Evolutionary conservation across 1,140 invertebrate species (phyloP), one percentile per base, ranked within the genome.

Genomic region (Pseudomyrmex concolor): DNA sequence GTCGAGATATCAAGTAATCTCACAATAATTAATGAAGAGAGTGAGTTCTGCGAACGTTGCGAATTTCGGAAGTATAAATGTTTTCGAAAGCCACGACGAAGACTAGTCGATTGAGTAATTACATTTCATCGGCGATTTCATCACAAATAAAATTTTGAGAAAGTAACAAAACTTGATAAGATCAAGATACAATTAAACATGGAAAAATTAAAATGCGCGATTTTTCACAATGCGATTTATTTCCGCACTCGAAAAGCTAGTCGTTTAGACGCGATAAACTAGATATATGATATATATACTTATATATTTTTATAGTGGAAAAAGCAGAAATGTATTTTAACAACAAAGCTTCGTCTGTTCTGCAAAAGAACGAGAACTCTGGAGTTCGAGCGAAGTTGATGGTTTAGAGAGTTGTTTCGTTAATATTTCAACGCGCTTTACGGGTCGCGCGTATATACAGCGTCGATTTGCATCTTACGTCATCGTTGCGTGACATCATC

Each of bases 401-500:
- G 66, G 15, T 84, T 54, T 34, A 34, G 34, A 34, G 34, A 10
- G 22, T 57, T 45, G 67, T 15, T 54, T 13, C 74, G 50, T 64
- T 70, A 71, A 84, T 72, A 84, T 64, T 81, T 81, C 19, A 63
- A 10, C 19, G 51, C 7, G 34, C 17, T 12, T 22, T 60, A 51
- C 10, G 72, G 72, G 34, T 62, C 45, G 54, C 57, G 57, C 17
- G 17, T 59, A 10, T 66, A 54, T 54, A 34, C 19, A 51, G 60
- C 25, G 50, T 57, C 57, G 19, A 34, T 83, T 76, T 63, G 76
- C 17, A n/a, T n/a, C 74, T 84, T 84, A 34, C 83, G 74, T 84
- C 76, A 84, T 34, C 73, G 15, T n/a, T 2, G 54, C 48, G 34
- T 84, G 76, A 84, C 59, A 84, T 84, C 83, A 84, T 73, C 68